Conservation (phyloP, 2,888 invertebrate species). For the Cataglyphis cursor region DNA sequence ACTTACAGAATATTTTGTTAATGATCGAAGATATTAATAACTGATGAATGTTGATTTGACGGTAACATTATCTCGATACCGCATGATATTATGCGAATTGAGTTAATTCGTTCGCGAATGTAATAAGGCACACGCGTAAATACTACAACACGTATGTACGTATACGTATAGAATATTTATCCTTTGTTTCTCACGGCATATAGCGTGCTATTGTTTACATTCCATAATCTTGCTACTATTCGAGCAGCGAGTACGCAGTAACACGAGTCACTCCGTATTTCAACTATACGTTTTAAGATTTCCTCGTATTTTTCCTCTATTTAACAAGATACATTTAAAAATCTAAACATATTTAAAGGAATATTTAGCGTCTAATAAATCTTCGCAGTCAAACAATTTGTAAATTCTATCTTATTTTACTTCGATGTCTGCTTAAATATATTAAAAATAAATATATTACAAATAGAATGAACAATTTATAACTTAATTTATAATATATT, state of each 20-base stretch:
- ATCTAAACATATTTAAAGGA: not conserved
- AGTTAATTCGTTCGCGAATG: not conserved
- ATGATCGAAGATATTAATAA: not conserved
- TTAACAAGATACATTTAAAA: not conserved
- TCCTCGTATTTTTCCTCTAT: not conserved
- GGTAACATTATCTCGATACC: not conserved
- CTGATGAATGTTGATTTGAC: not conserved
- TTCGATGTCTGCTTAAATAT: not conserved
- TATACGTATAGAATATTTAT: not conserved
- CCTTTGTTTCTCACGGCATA: not conserved
- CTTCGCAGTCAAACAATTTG: not conserved
- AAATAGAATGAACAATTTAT: not conserved
- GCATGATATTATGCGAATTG: not conserved
- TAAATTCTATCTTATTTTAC: not conserved
- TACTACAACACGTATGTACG: not conserved
- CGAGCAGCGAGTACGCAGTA: not conserved
- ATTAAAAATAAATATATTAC: not conserved
- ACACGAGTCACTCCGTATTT: not conserved
- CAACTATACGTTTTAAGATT: not conserved
- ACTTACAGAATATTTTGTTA: not conserved
- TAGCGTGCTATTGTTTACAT: too few relatives aligned
- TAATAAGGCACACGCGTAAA: not conserved
- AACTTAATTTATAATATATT: not conserved
- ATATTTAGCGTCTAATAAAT: not conserved
- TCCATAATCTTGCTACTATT: not conserved